Conservation (phyloP, 2,797 vertebrate genomes). For the Rhynchonycteris naso region DNA sequence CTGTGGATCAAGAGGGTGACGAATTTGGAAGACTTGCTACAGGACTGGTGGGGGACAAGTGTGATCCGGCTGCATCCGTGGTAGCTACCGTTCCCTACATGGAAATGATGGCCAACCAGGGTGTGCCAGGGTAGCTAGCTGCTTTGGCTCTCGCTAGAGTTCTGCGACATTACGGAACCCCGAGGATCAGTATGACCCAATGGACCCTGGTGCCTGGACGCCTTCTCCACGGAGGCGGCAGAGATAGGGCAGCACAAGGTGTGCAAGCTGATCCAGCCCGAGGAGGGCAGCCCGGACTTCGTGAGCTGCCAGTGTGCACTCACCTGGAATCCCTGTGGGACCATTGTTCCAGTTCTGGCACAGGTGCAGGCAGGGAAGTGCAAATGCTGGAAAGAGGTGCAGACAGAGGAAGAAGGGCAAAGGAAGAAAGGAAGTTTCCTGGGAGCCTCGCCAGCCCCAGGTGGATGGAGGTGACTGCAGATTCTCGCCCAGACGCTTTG, state of each 20-base stretch:
- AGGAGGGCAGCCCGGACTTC: constrained; percentile 94
- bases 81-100: constrained; percentile 95
- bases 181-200: constrained; percentile 42
- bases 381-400: background rate
- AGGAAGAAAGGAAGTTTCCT: constrained; percentile 8
- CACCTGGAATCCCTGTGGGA: constrained; percentile 83
- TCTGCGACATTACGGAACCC: background rate
- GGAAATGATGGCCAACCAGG: constrained; percentile 95
- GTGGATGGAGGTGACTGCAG: background rate
- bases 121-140: constrained; percentile 89
- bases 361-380: background rate
- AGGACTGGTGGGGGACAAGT: constrained; percentile 96
- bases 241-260: constrained; percentile 95
- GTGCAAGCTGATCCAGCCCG: constrained; percentile 93
- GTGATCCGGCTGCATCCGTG: constrained; percentile 93
- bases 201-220: constrained; percentile 83
- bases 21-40: constrained; percentile 96
- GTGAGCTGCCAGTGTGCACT: constrained; percentile 96
- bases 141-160: constrained; percentile 61
- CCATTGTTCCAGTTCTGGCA: background rate
- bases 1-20: constrained; percentile 97
- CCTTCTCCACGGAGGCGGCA: constrained; percentile 94
- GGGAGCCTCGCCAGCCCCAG: background rate
- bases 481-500: constrained; percentile 41
- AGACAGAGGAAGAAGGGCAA: background rate